A percentile compares a stretch with the other conserved stretches of the same genome.
Conservation (phyloP, 2,797 vertebrate genomes). For the Sebastiscus albofasciatus region DNA sequence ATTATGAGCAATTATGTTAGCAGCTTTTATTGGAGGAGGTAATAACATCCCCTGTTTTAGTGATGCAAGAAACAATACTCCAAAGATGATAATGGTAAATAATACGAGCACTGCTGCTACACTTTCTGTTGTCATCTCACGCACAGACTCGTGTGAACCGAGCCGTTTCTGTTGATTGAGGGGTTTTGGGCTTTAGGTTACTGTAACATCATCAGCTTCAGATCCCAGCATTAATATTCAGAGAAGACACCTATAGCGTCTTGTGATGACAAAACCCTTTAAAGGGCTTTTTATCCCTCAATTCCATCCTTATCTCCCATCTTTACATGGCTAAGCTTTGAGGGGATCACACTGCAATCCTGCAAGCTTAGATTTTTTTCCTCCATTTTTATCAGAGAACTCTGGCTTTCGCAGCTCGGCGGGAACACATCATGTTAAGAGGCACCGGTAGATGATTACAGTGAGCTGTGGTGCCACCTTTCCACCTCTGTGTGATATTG, state of each 20-base stretch:
- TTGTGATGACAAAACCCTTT: constrained; percentile 66
- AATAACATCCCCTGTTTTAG: constrained; percentile 68
- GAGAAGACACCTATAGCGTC: constrained; percentile 17
- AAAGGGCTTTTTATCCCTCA: constrained; percentile 67
- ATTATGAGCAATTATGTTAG: constrained; percentile 92
- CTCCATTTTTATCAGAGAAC: constrained; percentile 55
- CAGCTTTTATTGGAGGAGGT: constrained; percentile 79
- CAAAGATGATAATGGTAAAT: neutral
- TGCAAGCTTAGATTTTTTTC: constrained; percentile 59
- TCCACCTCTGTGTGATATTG: constrained; percentile 2
- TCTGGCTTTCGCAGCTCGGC: constrained; percentile 24
- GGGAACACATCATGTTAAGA: constrained; percentile 39
- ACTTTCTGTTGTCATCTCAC: neutral
- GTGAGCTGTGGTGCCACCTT: neutral
- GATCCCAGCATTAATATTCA: constrained; percentile 71
- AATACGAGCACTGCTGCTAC: neutral
- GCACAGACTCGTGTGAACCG: neutral
- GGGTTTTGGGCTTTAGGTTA: constrained; percentile 22
- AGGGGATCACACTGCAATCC: constrained; percentile 69
- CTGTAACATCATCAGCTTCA: constrained; percentile 51
- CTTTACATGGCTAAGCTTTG: constrained; percentile 70
- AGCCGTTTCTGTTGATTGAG: constrained; percentile 13
- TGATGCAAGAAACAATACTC: constrained; percentile 14
- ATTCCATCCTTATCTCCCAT: constrained; percentile 71
- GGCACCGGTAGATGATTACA: constrained; percentile 14